Conservation (phyloP, 2,888 invertebrate genomes). For the Ectemnius lituratus region DNA sequence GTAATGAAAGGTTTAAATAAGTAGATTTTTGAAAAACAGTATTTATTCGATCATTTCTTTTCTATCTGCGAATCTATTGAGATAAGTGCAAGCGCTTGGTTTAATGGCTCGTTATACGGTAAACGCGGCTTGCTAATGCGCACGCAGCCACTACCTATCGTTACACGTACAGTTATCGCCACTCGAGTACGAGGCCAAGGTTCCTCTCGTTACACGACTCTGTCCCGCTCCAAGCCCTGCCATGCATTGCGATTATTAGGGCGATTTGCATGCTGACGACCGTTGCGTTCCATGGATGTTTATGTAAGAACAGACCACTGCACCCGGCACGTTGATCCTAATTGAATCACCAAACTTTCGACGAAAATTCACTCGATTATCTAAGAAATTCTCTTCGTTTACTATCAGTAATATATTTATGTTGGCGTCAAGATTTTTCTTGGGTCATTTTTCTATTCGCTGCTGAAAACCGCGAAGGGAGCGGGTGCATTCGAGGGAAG, state of each 20-base stretch:
- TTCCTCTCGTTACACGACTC: conserved; percentile 50
- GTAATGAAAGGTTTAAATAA: not conserved
- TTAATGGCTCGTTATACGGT: conserved; percentile 35
- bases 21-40: not conserved
- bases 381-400: too few species aligned
- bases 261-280: conserved; percentile 37
- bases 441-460: too few species aligned
- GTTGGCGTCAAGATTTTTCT: too few species aligned
- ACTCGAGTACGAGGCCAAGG: conserved; percentile 58
- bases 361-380: too few species aligned
- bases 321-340: not conserved
- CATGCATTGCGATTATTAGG: conserved; percentile 41
- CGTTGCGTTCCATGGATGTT: conserved; percentile 27
- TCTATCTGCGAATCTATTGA: not conserved
- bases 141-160: conserved; percentile 36
- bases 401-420: too few species aligned
- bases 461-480: not conserved
- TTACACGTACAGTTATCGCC: conserved; percentile 57
- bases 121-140: conserved; percentile 25
- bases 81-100: not conserved
- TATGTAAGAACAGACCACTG: conserved; percentile 15
- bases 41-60: not conserved
- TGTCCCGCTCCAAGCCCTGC: conserved; percentile 51
- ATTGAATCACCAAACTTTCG: too few species aligned
- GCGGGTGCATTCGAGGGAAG: not conserved